Evolutionary conservation across 2,113 vertebrate genomes (phyloP).

Genomic region (Bubo blakistoni): DNA sequence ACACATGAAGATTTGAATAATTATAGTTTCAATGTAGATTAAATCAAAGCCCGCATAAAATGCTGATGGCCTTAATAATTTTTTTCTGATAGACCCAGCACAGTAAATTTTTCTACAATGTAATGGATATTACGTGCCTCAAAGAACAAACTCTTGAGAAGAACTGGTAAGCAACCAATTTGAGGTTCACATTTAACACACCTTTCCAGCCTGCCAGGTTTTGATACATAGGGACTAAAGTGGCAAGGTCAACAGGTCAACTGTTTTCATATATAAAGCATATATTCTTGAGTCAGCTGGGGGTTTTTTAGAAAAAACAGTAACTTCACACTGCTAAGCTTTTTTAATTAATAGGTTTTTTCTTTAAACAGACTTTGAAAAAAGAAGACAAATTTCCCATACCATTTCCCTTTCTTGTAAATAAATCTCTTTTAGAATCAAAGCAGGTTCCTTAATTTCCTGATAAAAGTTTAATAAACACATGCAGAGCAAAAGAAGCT

Average conservation of each 20-base stretch:
- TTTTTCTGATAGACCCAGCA: background rate
- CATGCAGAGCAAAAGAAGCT: constrained; percentile 30
- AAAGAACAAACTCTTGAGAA: background rate
- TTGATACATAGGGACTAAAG: background rate
- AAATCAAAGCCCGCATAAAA: background rate
- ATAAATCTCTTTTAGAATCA: constrained; percentile 32
- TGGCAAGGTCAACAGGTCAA: background rate
- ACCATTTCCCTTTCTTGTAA: constrained; percentile 24
- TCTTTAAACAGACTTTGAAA: background rate
- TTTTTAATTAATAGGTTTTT: background rate
- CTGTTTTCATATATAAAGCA: background rate
- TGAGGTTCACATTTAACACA: background rate
- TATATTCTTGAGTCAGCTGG: background rate
- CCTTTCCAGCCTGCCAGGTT: background rate
- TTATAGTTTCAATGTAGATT: background rate
- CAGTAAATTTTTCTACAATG: background rate
- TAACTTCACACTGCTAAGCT: background rate
- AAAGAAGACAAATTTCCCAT: background rate
- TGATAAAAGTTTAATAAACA: constrained; percentile 67
- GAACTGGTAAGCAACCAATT: background rate
- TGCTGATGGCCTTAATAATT: background rate
- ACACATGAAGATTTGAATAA: background rate
- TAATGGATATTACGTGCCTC: background rate
- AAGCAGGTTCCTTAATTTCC: constrained; percentile 53
- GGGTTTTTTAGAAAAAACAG: background rate